Conservation (phyloP, 1,140 invertebrate species). For the Drosophila orosa region DNA sequence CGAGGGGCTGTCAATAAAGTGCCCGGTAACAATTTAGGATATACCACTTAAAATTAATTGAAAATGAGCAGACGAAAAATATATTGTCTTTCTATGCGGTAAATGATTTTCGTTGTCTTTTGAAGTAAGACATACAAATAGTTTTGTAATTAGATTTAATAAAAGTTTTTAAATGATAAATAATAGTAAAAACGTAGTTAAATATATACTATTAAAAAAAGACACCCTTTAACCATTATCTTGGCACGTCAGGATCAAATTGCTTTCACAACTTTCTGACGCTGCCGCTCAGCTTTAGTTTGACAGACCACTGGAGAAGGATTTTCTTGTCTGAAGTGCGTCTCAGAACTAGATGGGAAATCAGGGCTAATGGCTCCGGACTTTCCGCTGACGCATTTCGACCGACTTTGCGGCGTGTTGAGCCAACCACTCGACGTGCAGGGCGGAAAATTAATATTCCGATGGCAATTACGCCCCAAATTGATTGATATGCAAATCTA, state of each 20-base stretch:
- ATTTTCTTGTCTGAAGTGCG: conserved; percentile 24
- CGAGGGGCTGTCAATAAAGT: conserved; percentile 24
- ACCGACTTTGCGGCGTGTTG: conserved; percentile 22
- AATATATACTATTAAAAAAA: neutral
- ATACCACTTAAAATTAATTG: conserved; percentile 33
- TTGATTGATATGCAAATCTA: conserved; percentile 46
- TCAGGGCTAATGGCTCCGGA: conserved; percentile 36
- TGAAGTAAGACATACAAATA: no score
- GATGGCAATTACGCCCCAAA: conserved; percentile 34
- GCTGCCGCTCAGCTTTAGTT: conserved; percentile 9
- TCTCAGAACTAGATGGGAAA: conserved; percentile 2
- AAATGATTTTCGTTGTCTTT: neutral
- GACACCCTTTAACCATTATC: neutral
- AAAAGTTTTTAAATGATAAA: neutral
- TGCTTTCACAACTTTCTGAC: conserved; percentile 14
- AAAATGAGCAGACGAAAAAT: neutral
- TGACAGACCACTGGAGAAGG: conserved; percentile 27
- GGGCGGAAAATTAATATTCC: conserved; percentile 22
- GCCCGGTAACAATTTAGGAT: conserved; percentile 32
- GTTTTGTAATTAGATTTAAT: neutral
- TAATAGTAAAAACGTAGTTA: neutral
- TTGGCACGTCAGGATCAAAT: neutral
- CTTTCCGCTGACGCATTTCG: conserved; percentile 25
- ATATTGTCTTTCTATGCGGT: neutral
- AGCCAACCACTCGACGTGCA: conserved; percentile 22